Evolutionary conservation across 2,888 invertebrate species (phyloP), one percentile per base, ranked within the genome.

Genomic region (Epiperipatus broadwayi): DNA sequence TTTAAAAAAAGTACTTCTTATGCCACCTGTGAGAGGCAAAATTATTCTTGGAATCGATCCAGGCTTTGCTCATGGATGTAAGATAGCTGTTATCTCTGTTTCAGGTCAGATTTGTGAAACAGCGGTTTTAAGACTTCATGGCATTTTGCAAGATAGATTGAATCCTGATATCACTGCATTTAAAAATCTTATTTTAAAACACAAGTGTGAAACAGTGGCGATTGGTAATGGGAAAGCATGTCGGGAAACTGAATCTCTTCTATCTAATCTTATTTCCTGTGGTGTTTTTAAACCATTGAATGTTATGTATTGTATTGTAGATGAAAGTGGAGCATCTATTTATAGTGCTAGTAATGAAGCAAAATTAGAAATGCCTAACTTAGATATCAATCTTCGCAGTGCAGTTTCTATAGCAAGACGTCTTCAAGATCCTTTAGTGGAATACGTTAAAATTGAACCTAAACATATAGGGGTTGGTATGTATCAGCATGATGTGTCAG

Each of bases 211-310:
- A 40, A 60, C 78, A n/a, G 72, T 91, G 48, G 85, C 81, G 4
- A 60, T 91, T 28, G 91, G 91, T 1, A 87, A 89, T 60, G 89
- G 84, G 2, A 81, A 77, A 3, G 89, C 78, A 0, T 84, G 87
- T 51, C 67, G 85, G 30, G 78, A 87, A 57, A 84, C 84, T 0
- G 87, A 89, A 59, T 55, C 66, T 20, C 76, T 78, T 69, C 52
- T 80, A 8, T 63, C 72, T 0, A 53, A 66, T 31, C 56, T 75
- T 21, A 75, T 77, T 35, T 54, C 65, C 35, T 52, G 54, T 1
- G 60, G 65, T 2, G 54, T 59, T 37, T 69, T 84, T 45, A 15
- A 43, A n/a, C 57, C 57, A 34, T 55, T 70, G 5, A 61, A 69
- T 43, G 65, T 78, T 4, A 70, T 71, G 2, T 62, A 59, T 44